These are phyloP conservation scores for Drosophila pseudotalamancana DNA, from an alignment of 2,888 invertebrate genomes.

Conservation along the genomic window DNA sequence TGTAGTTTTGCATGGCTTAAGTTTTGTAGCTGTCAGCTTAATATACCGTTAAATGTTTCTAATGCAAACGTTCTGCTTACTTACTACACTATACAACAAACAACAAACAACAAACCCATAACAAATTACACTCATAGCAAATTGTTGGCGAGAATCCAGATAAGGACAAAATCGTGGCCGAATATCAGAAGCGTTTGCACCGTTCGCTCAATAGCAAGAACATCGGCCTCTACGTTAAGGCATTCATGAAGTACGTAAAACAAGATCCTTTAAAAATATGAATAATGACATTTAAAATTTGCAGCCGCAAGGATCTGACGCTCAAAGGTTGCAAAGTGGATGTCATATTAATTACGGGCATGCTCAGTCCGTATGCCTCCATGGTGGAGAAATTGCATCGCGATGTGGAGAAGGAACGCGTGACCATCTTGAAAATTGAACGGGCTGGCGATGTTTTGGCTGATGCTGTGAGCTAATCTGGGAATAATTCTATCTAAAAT, in stretches of 20 bases:
- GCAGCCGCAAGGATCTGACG: constrained; percentile 89
- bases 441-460: constrained; percentile 94
- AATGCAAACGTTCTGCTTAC: constrained; percentile 45
- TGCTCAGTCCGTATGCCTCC: constrained; percentile 90
- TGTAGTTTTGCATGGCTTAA: constrained; percentile 41
- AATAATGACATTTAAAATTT: constrained; percentile 4
- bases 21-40: constrained; percentile 15
- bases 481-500: neutral
- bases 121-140: constrained; percentile 84
- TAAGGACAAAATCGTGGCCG: constrained; percentile 90
- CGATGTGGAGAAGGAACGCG: constrained; percentile 91
- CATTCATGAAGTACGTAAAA: constrained; percentile 90
- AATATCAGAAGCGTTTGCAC: constrained; percentile 91
- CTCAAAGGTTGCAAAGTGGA: constrained; percentile 90
- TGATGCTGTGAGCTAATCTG: constrained; percentile 88
- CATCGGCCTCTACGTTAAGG: constrained; percentile 91
- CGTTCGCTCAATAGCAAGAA: constrained; percentile 92
- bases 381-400: constrained; percentile 92
- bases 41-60: constrained; percentile 7
- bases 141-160: constrained; percentile 87
- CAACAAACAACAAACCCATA: constrained; percentile 28
- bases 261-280: neutral
- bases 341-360: constrained; percentile 92
- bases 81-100: constrained; percentile 41
- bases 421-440: constrained; percentile 93